Percentiles rank a stretch among this genome's conserved stretches.
Conservation (phyloP, 2,113 vertebrate genomes). For the Actenoides lindsayi region DNA sequence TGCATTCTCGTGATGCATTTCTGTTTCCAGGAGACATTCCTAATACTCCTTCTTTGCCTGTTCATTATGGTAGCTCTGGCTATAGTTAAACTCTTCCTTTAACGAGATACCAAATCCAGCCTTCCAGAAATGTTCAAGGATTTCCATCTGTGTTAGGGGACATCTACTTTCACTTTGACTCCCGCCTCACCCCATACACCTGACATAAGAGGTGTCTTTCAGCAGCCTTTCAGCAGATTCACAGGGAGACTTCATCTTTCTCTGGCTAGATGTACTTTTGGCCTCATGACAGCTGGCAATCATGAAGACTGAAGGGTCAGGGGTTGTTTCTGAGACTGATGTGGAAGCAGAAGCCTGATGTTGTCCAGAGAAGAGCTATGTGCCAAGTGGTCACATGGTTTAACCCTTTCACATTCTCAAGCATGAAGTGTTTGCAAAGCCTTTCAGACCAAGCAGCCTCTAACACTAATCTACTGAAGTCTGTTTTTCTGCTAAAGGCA, state of each 20-base stretch:
- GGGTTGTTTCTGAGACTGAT: neutral
- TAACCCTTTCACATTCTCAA: neutral
- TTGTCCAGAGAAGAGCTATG: neutral
- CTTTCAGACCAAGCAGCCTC: neutral
- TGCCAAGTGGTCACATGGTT: neutral
- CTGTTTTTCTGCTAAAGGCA: neutral
- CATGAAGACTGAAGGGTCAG: neutral
- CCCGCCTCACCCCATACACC: neutral
- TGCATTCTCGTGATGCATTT: neutral
- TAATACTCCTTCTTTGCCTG: neutral
- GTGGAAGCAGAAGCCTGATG: neutral
- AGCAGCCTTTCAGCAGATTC: neutral
- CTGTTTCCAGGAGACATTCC: neutral
- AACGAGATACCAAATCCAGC: neutral
- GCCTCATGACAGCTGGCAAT: neutral
- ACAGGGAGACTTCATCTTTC: neutral
- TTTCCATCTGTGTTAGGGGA: neutral
- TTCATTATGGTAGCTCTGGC: neutral
- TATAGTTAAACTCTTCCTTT: conserved; percentile 26
- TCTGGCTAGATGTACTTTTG: neutral
- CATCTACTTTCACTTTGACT: neutral
- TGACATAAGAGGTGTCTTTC: neutral
- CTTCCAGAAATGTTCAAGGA: neutral
- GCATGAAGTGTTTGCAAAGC: neutral
- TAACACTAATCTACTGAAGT: neutral